These are phyloP conservation scores for Camponotus floridanus DNA, from an alignment of 1,140 invertebrate genomes.

Conservation along the genomic window DNA sequence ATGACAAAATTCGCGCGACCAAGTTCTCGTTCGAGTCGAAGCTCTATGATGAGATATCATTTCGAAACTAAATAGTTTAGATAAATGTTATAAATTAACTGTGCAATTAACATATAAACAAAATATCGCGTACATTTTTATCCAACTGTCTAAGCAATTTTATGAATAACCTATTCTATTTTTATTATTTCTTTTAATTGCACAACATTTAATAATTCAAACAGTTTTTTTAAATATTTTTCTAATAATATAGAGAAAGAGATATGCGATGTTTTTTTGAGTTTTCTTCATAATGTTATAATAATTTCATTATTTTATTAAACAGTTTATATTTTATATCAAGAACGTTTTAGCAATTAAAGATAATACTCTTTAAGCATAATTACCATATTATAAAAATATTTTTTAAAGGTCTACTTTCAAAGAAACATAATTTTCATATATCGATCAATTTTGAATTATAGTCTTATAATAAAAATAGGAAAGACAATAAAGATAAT, in stretches of 20 bases:
- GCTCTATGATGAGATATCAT: not conserved
- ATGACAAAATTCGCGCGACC: constrained; percentile 33
- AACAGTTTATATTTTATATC: not conserved
- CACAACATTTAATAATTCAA: not conserved
- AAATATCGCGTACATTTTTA: not conserved
- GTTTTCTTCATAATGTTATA: not conserved
- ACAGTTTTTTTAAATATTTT: not conserved
- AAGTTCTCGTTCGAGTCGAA: constrained; percentile 23
- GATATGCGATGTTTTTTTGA: not conserved
- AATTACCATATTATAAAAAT: not conserved
- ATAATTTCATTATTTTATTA: not conserved
- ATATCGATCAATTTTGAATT: not conserved
- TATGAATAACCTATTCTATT: not conserved
- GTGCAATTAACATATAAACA: not conserved
- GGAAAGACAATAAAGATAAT: not conserved
- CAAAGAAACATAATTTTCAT: constrained; percentile 5
- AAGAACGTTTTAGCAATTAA: not conserved
- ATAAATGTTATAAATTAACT: not conserved
- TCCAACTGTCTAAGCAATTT: not conserved
- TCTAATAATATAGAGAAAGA: not conserved
- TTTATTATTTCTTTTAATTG: constrained; percentile 15
- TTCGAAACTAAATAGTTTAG: not conserved
- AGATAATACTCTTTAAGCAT: not conserved
- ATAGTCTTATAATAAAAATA: not conserved
- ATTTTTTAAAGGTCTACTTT: not conserved